Evolutionary conservation across 2,888 invertebrate species (phyloP), one percentile per base, ranked within the genome.

Genomic region (Enoplolaimus lenunculus): DNA sequence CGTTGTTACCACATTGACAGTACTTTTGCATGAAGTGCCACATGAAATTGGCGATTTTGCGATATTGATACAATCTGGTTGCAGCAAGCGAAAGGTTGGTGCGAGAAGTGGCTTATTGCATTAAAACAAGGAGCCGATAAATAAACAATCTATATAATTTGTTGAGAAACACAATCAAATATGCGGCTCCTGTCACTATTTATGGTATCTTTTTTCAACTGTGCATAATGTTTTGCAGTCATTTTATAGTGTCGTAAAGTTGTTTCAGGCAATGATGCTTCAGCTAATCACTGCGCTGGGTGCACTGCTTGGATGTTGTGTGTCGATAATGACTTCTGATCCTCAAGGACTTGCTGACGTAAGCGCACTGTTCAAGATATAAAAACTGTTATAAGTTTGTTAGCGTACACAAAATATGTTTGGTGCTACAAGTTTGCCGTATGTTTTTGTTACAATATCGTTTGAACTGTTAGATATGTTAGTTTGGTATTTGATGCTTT

Each of bases 21-120:
- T 99, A 78, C 85, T 99, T 69, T 83, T 99, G 65, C 98, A 99
- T 82, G 98, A 99, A 85, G 90, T 98, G 74, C 98, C 98, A 45
- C 98, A 99, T 84, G 98, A 98, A 84, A 95, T 98, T 80, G 98
- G 98, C 59, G 98, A 98, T 82, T 99, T 94, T 85, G 98, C 98
- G 21, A 97, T 99, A 81, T 86, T 98, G 70, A 88, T 98, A 71
- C 94, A 97, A 82, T 94, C 95, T 66, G 98, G 98, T 31, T 95
- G 93, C 80, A 89, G 90, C 7, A 87, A 90, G 76, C 88, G 85
- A 79, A 93, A 93, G 84, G 87, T 87, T n/a, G n/a, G 26, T 21
- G 57, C 57, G 57, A 57, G 21, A 26, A 21, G 57, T 57, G 57
- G 21, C 21, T 21, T 57, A 21, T 64, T 34, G 71, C 21, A 57